These are phyloP conservation scores for Eubucco bourcierii DNA, from an alignment of 2,113 vertebrate genomes.

Conservation along the genomic window DNA sequence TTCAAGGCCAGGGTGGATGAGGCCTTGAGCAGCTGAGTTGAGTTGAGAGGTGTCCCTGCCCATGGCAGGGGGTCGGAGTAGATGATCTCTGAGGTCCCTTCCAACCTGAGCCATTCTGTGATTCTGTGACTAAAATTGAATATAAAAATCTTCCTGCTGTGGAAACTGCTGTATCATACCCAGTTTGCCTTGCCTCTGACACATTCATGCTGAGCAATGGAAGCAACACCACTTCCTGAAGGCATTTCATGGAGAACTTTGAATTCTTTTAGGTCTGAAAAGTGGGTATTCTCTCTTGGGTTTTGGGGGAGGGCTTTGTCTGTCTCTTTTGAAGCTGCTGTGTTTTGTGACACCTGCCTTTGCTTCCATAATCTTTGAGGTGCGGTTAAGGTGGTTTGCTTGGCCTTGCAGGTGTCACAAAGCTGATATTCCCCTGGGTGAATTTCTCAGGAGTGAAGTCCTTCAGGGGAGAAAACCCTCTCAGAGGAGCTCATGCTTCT, in stretches of 20 bases:
- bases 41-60: no score
- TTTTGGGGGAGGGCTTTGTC: no score
- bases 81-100: no score
- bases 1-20: no score
- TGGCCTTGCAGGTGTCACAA: neutral
- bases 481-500: slow-evolving; percentile 44
- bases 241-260: neutral
- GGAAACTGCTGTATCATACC: neutral
- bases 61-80: no score
- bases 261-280: neutral
- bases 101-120: no score
- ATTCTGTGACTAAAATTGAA: neutral
- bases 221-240: neutral
- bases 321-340: neutral
- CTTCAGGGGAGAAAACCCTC: neutral
- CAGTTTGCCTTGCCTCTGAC: neutral
- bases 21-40: no score
- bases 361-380: neutral
- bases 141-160: neutral
- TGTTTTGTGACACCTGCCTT: neutral
- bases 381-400: neutral
- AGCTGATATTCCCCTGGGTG: neutral
- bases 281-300: neutral
- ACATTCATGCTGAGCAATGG: neutral
- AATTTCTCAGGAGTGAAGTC: neutral